Conservation (phyloP, 1,140 invertebrate genomes). For the Philopotamus ludificatus region DNA sequence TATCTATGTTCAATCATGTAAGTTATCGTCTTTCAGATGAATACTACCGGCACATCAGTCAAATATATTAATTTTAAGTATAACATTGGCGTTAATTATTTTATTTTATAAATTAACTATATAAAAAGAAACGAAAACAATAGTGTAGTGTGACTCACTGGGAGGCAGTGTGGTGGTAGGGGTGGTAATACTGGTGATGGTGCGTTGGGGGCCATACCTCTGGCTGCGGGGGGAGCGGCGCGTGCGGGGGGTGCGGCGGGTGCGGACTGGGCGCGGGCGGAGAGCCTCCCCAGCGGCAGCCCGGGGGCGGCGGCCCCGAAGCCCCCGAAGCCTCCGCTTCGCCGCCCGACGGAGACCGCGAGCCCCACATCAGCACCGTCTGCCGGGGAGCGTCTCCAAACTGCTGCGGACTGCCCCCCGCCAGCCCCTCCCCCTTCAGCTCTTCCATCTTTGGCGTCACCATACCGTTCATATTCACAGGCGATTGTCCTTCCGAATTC, state of each 20-base stretch:
- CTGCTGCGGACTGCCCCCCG: slow-evolving; percentile 50
- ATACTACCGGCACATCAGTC: no score
- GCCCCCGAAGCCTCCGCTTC: slow-evolving; percentile 9
- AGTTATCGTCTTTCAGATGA: no score
- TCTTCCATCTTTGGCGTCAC: slow-evolving; percentile 66
- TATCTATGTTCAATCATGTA: no score
- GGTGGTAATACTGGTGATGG: slow-evolving; percentile 60
- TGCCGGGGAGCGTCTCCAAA: slow-evolving; percentile 68
- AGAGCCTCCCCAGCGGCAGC: slow-evolving; percentile 43
- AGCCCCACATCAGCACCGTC: slow-evolving; percentile 82
- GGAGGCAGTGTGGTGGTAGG: slow-evolving; percentile 63
- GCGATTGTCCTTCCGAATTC: slow-evolving; percentile 59
- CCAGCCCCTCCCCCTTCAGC: slow-evolving; percentile 56
- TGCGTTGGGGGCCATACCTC: slow-evolving; percentile 66
- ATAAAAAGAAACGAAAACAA: slow-evolving; percentile 38
- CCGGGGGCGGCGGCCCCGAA: slow-evolving; percentile 36
- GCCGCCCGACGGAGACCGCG: slow-evolving; percentile 46
- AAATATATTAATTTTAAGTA: no score
- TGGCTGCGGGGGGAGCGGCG: slow-evolving; percentile 49
- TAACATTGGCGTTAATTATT: no score
- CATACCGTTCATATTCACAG: slow-evolving; percentile 57
- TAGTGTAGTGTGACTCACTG: slow-evolving; percentile 59
- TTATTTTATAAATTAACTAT: not conserved
- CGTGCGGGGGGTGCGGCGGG: slow-evolving; percentile 34
- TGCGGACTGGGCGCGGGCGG: slow-evolving; percentile 32